Evolutionary conservation across 2,113 vertebrate species (phyloP).

Genomic region (Cochlearius cochlearius): DNA sequence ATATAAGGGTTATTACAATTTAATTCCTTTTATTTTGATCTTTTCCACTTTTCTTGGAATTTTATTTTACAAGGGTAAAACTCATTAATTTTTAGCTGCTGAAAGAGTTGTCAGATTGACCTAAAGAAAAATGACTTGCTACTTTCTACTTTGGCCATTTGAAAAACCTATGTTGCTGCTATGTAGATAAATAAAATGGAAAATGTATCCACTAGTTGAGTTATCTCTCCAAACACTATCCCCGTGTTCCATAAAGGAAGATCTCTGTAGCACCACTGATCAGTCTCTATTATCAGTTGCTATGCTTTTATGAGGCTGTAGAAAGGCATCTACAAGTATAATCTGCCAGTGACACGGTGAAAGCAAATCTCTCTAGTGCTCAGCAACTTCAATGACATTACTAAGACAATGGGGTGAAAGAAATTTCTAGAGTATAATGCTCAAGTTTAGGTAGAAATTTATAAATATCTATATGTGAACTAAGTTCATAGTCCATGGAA

Average conservation of each 20-base stretch:
- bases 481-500: not conserved
- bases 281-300: not conserved
- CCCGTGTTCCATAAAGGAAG: fast-evolving
- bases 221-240: not conserved
- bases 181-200: not conserved
- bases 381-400: not conserved
- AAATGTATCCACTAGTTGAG: not conserved
- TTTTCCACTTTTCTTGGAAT: not conserved
- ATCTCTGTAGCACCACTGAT: not conserved
- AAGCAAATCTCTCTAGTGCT: not conserved
- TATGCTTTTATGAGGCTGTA: not conserved
- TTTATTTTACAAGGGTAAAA: not conserved
- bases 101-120: not conserved
- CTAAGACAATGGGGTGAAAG: not conserved
- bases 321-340: not conserved
- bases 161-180: not conserved
- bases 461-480: not conserved
- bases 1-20: not conserved
- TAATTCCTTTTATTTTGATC: not conserved
- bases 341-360: not conserved
- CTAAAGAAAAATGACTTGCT: not conserved
- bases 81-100: not conserved
- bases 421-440: not conserved
- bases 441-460: not conserved
- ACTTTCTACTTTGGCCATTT: not conserved